Conservation (phyloP, 2,888 invertebrate species). For the Agriotes lineatus region DNA sequence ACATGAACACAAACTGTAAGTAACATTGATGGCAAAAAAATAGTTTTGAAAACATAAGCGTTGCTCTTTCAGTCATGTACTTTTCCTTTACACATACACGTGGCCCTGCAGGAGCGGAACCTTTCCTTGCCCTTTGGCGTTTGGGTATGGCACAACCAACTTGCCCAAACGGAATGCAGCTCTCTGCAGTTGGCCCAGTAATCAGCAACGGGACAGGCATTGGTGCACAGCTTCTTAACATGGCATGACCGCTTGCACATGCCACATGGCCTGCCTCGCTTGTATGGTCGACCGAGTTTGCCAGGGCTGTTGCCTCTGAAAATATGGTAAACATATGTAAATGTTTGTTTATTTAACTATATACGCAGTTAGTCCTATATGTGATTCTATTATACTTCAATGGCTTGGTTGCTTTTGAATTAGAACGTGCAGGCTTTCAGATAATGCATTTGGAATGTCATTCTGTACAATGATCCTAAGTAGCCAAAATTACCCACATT, state of each 20-base stretch:
- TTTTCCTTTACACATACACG: conserved; percentile 76
- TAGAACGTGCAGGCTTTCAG: too few relatives aligned
- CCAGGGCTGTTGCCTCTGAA: conserved; percentile 78
- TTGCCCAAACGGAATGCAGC: conserved; percentile 70
- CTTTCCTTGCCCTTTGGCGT: conserved; percentile 70
- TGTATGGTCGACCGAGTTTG: conserved; percentile 76
- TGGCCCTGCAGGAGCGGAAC: conserved; percentile 75
- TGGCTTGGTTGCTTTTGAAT: background rate
- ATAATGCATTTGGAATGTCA: background rate
- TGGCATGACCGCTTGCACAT: conserved; percentile 76
- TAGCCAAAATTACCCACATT: too few relatives aligned
- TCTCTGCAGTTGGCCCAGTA: conserved; percentile 80
- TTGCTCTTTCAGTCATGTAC: conserved; percentile 66
- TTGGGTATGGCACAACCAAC: conserved; percentile 72
- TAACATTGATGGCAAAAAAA: too few relatives aligned
- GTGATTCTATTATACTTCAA: background rate
- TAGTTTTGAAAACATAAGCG: too few relatives aligned
- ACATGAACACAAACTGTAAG: too few relatives aligned
- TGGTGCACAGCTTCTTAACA: conserved; percentile 77
- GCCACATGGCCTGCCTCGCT: conserved; percentile 74
- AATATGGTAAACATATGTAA: conserved; percentile 44
- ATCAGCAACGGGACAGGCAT: conserved; percentile 77
- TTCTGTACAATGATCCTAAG: too few relatives aligned
- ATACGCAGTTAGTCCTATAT: background rate
- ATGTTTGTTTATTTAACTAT: background rate